Conservation (phyloP, 2,888 invertebrate genomes). For the Cantharis nigra region DNA sequence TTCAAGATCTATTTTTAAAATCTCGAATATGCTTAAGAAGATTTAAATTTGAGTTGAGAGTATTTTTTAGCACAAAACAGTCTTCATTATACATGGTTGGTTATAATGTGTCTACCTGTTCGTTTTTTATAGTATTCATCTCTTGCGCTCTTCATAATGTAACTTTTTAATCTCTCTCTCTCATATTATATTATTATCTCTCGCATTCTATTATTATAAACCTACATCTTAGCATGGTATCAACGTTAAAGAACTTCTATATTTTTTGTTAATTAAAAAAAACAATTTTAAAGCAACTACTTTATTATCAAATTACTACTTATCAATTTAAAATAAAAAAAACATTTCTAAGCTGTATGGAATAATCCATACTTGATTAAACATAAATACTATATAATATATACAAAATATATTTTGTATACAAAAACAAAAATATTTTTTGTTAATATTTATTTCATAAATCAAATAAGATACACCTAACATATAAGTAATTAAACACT, state of each 20-base stretch:
- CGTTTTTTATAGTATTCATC: slow-evolving; percentile 8
- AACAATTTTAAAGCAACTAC: neutral
- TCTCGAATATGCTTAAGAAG: neutral
- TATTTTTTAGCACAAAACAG: slow-evolving; percentile 5
- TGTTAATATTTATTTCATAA: neutral
- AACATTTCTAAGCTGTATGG: neutral
- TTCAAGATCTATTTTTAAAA: neutral
- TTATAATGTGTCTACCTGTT: slow-evolving; percentile 17
- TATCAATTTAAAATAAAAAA: neutral
- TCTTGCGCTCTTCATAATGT: neutral
- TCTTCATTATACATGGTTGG: slow-evolving; percentile 17
- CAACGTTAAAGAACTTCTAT: neutral
- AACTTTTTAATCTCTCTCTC: too few relatives aligned
- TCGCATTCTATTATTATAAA: neutral
- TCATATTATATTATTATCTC: neutral
- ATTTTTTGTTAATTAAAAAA: slow-evolving; percentile 14
- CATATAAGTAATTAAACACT: neutral
- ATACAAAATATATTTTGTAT: too few relatives aligned
- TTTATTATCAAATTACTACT: neutral
- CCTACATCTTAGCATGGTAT: neutral
- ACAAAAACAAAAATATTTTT: neutral
- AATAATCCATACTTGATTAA: too few relatives aligned
- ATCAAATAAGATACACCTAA: neutral
- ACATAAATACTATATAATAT: too few relatives aligned
- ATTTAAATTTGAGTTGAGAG: slow-evolving; percentile 1